phyloP scores from a whole-genome alignment of 1,140 invertebrate species.

The Oreohelix idahoensis region DNA sequence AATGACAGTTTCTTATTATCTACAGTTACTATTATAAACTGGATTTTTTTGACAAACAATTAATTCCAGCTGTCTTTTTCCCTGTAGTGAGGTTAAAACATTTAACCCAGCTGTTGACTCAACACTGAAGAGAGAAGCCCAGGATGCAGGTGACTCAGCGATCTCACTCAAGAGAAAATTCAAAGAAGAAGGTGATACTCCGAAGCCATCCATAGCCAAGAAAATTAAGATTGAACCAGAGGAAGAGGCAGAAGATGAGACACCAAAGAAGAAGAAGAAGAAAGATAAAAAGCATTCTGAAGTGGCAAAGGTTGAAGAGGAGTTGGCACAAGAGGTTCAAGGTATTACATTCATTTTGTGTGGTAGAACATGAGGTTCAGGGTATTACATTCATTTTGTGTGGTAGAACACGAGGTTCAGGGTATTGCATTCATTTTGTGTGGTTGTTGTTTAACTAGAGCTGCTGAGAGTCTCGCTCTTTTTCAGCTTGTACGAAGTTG shows the following conservation, averaged over 20 bases:
- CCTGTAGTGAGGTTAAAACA: constrained; percentile 27
- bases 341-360: neutral
- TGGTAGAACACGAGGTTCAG: neutral
- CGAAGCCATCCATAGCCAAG: constrained; percentile 38
- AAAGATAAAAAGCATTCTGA: constrained; percentile 4
- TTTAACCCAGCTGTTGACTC: constrained; percentile 14
- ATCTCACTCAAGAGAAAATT: constrained; percentile 14
- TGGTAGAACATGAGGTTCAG: neutral
- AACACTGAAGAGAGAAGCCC: constrained; percentile 19
- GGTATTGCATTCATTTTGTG: neutral
- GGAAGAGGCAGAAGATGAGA: neutral
- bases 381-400: neutral
- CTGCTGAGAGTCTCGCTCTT: too few species aligned
- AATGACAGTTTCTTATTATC: too few species aligned
- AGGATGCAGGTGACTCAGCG: constrained; percentile 36
- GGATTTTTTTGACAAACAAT: too few species aligned
- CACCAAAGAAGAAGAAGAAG: constrained; percentile 23
- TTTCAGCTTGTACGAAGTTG: too few species aligned
- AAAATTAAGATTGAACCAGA: constrained; percentile 30
- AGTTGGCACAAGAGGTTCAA: neutral
- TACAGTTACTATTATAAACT: too few species aligned
- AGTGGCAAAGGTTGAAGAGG: neutral
- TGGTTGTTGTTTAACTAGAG: too few species aligned
- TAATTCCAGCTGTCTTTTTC: too few species aligned
- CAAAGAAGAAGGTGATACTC: constrained; percentile 45